Percentiles rank a stretch among this genome's conserved stretches.
phyloP scores from a whole-genome alignment of 2,113 vertebrate species.

The Ancistrus triradiatus region DNA sequence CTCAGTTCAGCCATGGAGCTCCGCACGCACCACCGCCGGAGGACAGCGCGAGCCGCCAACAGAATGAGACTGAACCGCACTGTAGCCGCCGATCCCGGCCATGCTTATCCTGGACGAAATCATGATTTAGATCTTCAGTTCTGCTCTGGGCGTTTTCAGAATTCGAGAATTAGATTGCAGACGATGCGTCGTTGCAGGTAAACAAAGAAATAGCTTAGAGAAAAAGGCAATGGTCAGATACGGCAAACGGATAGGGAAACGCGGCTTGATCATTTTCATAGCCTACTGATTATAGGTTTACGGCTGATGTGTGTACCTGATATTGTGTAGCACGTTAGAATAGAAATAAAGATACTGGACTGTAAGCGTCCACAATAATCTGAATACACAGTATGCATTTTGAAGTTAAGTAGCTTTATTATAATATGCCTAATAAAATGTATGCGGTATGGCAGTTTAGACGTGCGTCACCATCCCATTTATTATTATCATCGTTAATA shows the following conservation, averaged over 20 bases:
- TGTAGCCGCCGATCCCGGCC: slow-evolving; percentile 10
- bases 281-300: background rate
- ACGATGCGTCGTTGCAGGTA: slow-evolving; percentile 1
- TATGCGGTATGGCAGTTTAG: background rate
- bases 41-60: slow-evolving; percentile 60
- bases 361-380: background rate
- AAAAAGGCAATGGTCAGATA: slow-evolving; percentile 10
- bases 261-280: background rate
- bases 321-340: too few relatives aligned
- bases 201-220: slow-evolving; percentile 1
- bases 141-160: background rate
- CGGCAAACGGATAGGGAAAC: background rate
- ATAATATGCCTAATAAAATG: background rate
- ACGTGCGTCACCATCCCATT: background rate
- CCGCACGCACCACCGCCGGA: slow-evolving; percentile 54
- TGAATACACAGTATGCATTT: background rate
- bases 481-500: background rate
- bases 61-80: slow-evolving; percentile 68
- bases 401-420: background rate
- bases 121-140: background rate
- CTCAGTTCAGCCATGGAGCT: slow-evolving; percentile 52
- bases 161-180: background rate
- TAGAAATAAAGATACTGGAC: background rate
- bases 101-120: slow-evolving; percentile 52
- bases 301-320: background rate